phyloP scores from a whole-genome alignment of 35 echinoderm and acorn worm genomes.

The Stichopus chloronotus region DNA sequence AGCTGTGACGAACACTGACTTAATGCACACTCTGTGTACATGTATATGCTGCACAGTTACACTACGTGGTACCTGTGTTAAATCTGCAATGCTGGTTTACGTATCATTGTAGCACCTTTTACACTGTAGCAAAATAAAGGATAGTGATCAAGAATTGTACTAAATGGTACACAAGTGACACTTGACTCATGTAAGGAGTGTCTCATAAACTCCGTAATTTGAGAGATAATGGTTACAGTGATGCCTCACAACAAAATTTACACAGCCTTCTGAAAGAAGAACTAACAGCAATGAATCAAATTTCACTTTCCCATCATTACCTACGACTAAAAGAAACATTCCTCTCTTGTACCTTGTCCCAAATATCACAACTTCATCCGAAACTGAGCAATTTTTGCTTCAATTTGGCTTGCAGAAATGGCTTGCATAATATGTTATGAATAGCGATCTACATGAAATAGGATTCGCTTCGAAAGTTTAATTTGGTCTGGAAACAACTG shows the following conservation, averaged over 20 bases:
- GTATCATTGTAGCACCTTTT: not conserved
- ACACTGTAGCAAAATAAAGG: not conserved
- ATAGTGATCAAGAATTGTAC: not conserved
- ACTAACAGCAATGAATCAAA: not conserved
- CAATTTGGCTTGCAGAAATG: no score
- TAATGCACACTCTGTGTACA: not conserved
- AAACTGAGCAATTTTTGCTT: no score
- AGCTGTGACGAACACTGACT: not conserved
- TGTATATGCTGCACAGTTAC: not conserved
- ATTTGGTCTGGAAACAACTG: constrained; percentile 15
- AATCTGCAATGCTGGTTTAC: constrained; percentile 3
- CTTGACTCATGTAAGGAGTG: not conserved
- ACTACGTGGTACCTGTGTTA: not conserved
- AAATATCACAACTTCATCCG: no score
- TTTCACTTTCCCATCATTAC: not conserved
- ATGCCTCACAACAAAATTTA: not conserved
- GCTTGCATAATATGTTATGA: not conserved
- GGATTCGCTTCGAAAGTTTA: not conserved
- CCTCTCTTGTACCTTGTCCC: not conserved
- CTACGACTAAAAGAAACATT: not conserved
- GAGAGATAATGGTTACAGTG: not conserved
- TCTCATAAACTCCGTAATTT: not conserved
- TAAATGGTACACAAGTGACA: not conserved
- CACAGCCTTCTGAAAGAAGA: not conserved
- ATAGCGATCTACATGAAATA: not conserved